Evolutionary conservation across 2,797 vertebrate genomes (phyloP).

Genomic region (Trachurus trachurus): DNA sequence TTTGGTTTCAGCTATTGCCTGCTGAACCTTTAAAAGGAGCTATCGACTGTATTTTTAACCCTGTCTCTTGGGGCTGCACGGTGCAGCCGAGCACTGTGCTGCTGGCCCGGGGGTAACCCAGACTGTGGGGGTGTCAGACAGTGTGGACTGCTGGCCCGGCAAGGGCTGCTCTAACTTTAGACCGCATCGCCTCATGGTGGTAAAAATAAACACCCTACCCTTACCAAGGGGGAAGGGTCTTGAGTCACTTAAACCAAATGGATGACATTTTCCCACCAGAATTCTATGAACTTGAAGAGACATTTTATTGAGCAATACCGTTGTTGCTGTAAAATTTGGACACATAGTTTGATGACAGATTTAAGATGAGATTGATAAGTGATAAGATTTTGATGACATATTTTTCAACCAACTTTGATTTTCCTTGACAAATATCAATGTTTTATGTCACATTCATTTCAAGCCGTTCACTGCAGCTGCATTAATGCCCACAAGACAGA

Average conservation of each 20-base stretch:
- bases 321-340: constrained; percentile 1
- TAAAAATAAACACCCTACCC: constrained; percentile 80
- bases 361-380: background rate
- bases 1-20: constrained; percentile 70
- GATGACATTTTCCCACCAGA: constrained; percentile 72
- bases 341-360: background rate
- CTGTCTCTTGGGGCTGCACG: constrained; percentile 71
- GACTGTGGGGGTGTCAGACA: constrained; percentile 81
- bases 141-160: constrained; percentile 69
- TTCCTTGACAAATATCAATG: background rate
- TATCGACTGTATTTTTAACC: constrained; percentile 83
- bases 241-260: constrained; percentile 66
- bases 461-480: background rate
- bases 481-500: background rate
- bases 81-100: constrained; percentile 64
- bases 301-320: background rate
- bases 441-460: background rate
- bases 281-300: constrained; percentile 21
- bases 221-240: constrained; percentile 59
- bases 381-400: background rate
- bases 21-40: constrained; percentile 84
- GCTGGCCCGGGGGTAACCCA: constrained; percentile 79
- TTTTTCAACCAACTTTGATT: background rate
- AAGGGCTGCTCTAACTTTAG: constrained; percentile 80
- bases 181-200: constrained; percentile 73